Base-by-base conservation (phyloP, 2,888 invertebrate genomes). In the Papilio elwesi region DNA sequence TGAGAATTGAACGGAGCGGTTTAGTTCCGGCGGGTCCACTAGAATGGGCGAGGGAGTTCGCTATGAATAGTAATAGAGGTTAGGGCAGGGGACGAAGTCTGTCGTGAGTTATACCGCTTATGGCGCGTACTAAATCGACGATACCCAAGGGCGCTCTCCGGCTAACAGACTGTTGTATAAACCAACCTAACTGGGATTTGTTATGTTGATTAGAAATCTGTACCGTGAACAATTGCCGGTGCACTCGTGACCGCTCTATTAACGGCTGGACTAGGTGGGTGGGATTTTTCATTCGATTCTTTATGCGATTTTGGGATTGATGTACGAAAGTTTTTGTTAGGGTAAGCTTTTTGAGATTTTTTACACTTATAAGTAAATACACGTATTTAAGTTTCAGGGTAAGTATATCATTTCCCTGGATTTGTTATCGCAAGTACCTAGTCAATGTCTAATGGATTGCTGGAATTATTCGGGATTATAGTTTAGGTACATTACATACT, bases 111-210 rank as follows among this genome's bases (percentile, higher is more conserved):
- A 87, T 80, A 84, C 86, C 86, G 89, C 91, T 91, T 92, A 93
- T 91, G 92, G 93, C 89, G 91, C 92, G 91, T 92, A 88, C 89
- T 87, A 92, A 93, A 93, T 93, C 90, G 90, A 90, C 91, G 87
- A 90, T 89, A 87, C 90, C 87, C 91, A 76, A 74, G 87, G 90
- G 90, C 83, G 78, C 82, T 78, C 79, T 78, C 80, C 78, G 78
- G 79, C 87, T 88, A 88, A 90, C 85, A 83, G 85, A 87, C 88
- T 85, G 83, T 88, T 89, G 88, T 85, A 88, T 85, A 83, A 84
- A 79, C 81, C 83, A 81, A 82, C 83, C 82, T 84, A 83, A 76
- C 77, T 67, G 79, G 80, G 85, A 85, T 89, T 78, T 78, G 75
- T 77, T 76, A 74, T 75, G 64, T 71, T 65, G 55, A 70, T 73